phyloP scores from a whole-genome alignment of 2,113 vertebrate genomes.

The Ploceus nigricollis region DNA sequence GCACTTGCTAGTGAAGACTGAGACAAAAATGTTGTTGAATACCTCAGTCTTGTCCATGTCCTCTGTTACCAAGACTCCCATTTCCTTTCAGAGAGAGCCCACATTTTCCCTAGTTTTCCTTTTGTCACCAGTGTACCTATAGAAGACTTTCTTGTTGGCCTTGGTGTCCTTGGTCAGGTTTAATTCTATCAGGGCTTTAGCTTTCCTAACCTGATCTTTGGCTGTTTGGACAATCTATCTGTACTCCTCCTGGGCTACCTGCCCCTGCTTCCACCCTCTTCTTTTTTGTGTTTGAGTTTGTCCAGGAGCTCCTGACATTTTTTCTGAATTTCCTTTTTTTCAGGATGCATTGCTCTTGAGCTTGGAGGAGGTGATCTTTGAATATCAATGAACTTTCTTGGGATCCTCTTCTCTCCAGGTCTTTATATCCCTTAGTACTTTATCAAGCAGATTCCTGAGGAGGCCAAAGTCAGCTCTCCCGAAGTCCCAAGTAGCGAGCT shows the following conservation, averaged over 20 bases:
- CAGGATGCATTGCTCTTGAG: background rate
- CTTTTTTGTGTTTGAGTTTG: background rate
- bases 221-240: background rate
- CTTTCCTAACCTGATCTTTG: background rate
- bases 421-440: background rate
- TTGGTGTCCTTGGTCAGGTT: background rate
- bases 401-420: background rate
- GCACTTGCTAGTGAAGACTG: background rate
- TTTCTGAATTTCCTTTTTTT: background rate
- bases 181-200: background rate
- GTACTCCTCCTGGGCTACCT: background rate
- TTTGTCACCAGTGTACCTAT: background rate
- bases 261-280: background rate
- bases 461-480: background rate
- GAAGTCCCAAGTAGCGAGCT: accelerated
- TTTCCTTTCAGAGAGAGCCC: background rate
- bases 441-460: background rate
- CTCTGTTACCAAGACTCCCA: background rate
- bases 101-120: background rate
- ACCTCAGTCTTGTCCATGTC: background rate
- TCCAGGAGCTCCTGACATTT: background rate
- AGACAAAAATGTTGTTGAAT: background rate
- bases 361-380: background rate
- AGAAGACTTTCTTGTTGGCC: background rate
- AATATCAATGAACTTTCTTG: background rate